Evolutionary conservation across 2,888 invertebrate species (phyloP).

Genomic region (Ramazzottius varieornatus): DNA sequence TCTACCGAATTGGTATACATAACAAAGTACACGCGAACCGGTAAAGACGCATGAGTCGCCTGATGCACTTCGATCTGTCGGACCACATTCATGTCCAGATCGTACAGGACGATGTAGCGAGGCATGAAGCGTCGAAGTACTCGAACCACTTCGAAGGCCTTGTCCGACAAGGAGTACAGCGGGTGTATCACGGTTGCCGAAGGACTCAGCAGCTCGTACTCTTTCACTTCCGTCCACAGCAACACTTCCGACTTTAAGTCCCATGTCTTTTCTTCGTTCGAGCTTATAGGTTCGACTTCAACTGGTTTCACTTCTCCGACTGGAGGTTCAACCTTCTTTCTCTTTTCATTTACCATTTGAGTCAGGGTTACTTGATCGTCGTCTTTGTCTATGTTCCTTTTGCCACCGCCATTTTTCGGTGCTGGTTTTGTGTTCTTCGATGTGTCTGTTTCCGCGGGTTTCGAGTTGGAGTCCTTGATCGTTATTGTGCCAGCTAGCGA

Average conservation of each 20-base stretch:
- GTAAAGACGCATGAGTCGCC: constrained; percentile 13
- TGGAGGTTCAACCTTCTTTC: not conserved
- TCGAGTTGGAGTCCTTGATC: too few relatives aligned
- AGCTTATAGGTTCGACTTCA: not conserved
- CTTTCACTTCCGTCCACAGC: not conserved
- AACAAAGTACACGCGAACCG: constrained; percentile 48
- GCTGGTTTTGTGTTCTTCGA: not conserved
- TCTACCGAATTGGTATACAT: constrained; percentile 76
- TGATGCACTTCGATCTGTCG: constrained; percentile 51
- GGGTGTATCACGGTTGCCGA: not conserved
- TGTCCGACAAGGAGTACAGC: constrained; percentile 8
- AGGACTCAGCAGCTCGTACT: not conserved
- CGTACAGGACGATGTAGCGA: constrained; percentile 61
- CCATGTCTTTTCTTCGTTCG: not conserved
- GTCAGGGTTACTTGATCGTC: constrained; percentile 15
- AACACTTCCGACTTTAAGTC: not conserved
- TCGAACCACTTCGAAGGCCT: constrained; percentile 38
- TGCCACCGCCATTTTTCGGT: too few relatives aligned
- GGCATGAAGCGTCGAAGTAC: constrained; percentile 40
- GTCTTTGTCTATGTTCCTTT: too few relatives aligned
- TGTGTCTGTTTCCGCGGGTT: too few relatives aligned
- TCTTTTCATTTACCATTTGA: constrained; percentile 11
- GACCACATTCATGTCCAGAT: constrained; percentile 57
- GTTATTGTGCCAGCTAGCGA: not conserved
- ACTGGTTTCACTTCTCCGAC: not conserved